phyloP scores from a whole-genome alignment of 1,140 invertebrate genomes.

The Hylyphantes graminicola region DNA sequence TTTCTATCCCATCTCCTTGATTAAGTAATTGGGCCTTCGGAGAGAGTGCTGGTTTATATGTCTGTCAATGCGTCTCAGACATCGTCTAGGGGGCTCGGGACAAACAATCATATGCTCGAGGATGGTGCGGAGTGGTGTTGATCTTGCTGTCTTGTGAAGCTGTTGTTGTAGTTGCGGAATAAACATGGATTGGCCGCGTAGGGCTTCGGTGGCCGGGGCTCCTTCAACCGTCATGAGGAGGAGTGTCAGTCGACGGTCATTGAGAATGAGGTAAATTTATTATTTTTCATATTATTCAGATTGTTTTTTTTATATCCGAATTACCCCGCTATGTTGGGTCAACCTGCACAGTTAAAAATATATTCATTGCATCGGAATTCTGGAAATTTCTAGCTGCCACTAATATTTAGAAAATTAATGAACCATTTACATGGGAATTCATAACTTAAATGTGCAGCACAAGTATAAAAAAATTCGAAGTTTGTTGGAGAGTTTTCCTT shows the following conservation, averaged over 20 bases:
- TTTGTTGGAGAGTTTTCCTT: no score
- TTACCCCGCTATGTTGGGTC: not conserved
- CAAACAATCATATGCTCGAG: no score
- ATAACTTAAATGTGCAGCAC: no score
- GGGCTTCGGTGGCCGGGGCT: not conserved
- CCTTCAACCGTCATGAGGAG: not conserved
- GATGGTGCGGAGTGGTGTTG: no score
- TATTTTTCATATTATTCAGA: not conserved
- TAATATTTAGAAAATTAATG: no score
- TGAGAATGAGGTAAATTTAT: slow-evolving; percentile 26
- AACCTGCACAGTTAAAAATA: not conserved
- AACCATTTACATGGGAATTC: no score
- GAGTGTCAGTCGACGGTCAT: not conserved
- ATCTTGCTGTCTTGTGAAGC: no score
- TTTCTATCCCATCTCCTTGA: slow-evolving; percentile 12
- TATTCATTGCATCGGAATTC: no score
- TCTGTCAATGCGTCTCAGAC: no score
- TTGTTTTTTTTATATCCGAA: not conserved
- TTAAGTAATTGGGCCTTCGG: slow-evolving; percentile 33
- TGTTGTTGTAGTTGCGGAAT: not conserved
- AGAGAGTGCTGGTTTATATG: not conserved
- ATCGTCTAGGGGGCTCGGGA: no score
- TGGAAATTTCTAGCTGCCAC: no score
- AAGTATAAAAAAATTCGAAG: no score
- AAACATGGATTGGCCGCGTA: not conserved